Evolutionary conservation across 2,888 invertebrate species (phyloP).

Genomic region (Nudaria mundana): DNA sequence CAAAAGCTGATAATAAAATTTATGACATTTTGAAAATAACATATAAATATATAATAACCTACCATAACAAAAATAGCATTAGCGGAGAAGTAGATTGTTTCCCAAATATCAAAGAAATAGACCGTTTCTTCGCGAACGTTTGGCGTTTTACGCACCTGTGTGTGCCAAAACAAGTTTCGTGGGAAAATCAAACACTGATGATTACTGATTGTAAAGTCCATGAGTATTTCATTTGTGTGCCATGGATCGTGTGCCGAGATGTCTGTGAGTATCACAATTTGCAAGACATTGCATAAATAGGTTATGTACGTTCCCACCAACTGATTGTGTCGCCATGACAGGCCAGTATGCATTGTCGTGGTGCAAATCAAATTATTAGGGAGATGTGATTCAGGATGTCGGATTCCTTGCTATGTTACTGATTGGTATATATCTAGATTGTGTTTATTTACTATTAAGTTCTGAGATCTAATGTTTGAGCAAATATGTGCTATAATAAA

Average conservation of each 20-base stretch:
- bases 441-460: background rate
- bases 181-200: conserved; percentile 59
- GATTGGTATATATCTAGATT: background rate
- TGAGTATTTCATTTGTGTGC: conserved; percentile 51
- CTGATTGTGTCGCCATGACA: conserved; percentile 17
- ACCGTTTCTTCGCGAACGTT: too few relatives aligned
- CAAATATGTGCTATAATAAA: too few relatives aligned
- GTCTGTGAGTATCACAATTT: conserved; percentile 11
- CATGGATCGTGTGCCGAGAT: conserved; percentile 8
- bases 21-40: too few relatives aligned
- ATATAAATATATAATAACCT: too few relatives aligned
- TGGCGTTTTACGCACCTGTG: conserved; percentile 18
- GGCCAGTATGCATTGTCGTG: conserved; percentile 18
- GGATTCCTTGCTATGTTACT: background rate
- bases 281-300: conserved; percentile 28
- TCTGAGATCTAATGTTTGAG: background rate
- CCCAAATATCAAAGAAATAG: too few relatives aligned
- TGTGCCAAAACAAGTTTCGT: conserved; percentile 41
- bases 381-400: conserved; percentile 14
- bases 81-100: too few relatives aligned
- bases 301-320: conserved; percentile 23
- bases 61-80: too few relatives aligned
- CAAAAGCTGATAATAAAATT: too few relatives aligned
- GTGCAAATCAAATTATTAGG: conserved; percentile 29
- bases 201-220: conserved; percentile 34